These are phyloP conservation scores for Ennomos fuscantarius DNA, from an alignment of 2,888 invertebrate species.

Conservation along the genomic window DNA sequence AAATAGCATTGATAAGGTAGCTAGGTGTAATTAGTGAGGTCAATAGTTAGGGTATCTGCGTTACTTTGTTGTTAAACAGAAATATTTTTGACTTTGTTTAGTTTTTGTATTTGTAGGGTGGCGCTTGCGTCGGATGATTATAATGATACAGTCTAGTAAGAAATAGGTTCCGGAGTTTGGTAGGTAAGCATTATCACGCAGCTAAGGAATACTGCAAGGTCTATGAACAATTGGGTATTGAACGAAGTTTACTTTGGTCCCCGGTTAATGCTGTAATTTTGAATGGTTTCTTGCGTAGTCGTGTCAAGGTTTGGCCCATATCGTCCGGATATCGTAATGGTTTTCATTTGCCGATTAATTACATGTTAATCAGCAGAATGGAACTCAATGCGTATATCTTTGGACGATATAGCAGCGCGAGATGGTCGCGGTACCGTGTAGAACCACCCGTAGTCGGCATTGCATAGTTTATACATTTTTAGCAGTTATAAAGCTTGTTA, in stretches of 20 bases:
- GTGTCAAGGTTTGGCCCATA: not conserved
- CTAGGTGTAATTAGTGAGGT: constrained; percentile 71
- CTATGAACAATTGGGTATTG: constrained; percentile 12
- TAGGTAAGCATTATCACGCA: constrained; percentile 28
- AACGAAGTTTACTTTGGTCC: constrained; percentile 13
- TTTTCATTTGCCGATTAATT: constrained; percentile 29
- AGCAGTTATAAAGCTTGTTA: constrained; percentile 26
- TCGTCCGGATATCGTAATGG: constrained; percentile 15
- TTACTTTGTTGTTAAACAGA: constrained; percentile 62
- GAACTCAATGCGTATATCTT: constrained; percentile 15
- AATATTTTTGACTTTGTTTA: constrained; percentile 64
- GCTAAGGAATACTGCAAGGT: constrained; percentile 5
- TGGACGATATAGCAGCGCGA: not conserved
- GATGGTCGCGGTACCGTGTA: constrained; percentile 4
- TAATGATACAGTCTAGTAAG: constrained; percentile 5
- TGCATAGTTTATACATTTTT: constrained; percentile 27
- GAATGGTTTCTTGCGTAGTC: not conserved
- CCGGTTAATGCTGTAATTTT: not conserved
- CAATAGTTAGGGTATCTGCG: constrained; percentile 63
- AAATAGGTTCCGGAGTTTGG: constrained; percentile 22
- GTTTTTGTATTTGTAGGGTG: constrained; percentile 54
- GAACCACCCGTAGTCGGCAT: constrained; percentile 29
- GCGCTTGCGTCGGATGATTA: constrained; percentile 38
- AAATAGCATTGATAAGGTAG: constrained; percentile 69
- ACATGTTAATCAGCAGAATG: constrained; percentile 25